Percentiles rank a stretch among this genome's conserved stretches.
These are phyloP conservation scores for Atherinosoma microstoma DNA, from an alignment of 2,797 vertebrate species.

Conservation along the genomic window DNA sequence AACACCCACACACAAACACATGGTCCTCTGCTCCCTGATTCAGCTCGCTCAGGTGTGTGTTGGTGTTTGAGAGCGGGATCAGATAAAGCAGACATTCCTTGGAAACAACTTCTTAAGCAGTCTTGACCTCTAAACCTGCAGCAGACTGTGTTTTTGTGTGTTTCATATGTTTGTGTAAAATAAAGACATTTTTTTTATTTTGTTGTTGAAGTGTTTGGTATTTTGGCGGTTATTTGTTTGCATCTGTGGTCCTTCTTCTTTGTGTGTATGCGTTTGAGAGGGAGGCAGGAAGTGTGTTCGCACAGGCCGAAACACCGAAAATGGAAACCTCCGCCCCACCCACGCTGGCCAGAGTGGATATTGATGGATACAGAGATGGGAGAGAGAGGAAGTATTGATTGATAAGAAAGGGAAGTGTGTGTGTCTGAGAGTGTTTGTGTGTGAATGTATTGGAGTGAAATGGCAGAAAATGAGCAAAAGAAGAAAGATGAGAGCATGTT, in stretches of 20 bases:
- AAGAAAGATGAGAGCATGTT: constrained; percentile 8
- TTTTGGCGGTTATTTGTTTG: constrained; percentile 15
- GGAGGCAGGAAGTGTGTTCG: constrained; percentile 29
- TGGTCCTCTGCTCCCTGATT: constrained; percentile 15
- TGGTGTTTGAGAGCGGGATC: constrained; percentile 24
- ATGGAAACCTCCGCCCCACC: constrained; percentile 62
- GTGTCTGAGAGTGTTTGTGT: constrained; percentile 1
- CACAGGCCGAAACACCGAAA: constrained; percentile 45
- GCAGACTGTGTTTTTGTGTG: not conserved
- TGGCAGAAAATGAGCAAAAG: constrained; percentile 17
- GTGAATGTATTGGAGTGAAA: not conserved
- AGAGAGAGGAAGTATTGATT: constrained; percentile 59
- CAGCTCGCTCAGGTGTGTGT: constrained; percentile 49
- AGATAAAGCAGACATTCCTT: constrained; percentile 38
- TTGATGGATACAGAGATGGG: constrained; percentile 54
- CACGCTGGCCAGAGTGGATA: constrained; percentile 51
- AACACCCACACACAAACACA: constrained; percentile 47
- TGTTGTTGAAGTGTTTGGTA: constrained; percentile 4
- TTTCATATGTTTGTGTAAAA: not conserved
- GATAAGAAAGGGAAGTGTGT: constrained; percentile 38
- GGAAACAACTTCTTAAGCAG: constrained; percentile 16
- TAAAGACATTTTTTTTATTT: constrained; percentile 11
- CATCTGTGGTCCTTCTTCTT: constrained; percentile 24
- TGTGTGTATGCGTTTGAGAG: constrained; percentile 9
- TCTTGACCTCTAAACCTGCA: constrained; percentile 36